Evolutionary conservation across 2,888 invertebrate genomes (phyloP).

Genomic region (Anagyrus pseudococci): DNA sequence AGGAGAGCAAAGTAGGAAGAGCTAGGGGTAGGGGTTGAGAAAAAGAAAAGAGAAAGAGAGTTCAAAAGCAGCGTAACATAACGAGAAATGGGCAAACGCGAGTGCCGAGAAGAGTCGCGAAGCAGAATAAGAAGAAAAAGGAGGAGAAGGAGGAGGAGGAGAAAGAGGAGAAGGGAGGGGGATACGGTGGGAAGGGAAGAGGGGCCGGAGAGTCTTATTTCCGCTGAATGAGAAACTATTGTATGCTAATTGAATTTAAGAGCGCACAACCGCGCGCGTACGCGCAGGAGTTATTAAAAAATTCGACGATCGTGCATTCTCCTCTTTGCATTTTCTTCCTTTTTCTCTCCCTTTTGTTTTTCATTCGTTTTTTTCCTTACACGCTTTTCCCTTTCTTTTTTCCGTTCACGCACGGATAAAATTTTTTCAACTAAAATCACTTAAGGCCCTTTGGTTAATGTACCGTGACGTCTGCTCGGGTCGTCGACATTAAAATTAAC

Average conservation of each 20-base stretch:
- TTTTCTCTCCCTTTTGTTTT: no score
- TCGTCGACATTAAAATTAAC: neutral
- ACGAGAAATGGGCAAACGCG: neutral
- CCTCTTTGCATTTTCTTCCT: neutral
- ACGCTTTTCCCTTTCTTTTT: neutral
- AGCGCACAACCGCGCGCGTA: neutral
- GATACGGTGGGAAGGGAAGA: neutral
- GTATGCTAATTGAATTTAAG: constrained; percentile 36
- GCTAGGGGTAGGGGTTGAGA: neutral
- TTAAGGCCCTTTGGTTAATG: neutral
- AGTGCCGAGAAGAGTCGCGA: constrained; percentile 2
- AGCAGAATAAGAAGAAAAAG: no score
- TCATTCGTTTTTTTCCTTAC: neutral
- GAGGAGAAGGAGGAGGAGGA: no score
- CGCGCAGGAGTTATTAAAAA: constrained; percentile 18
- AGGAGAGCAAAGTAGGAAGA: neutral
- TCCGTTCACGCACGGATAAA: neutral
- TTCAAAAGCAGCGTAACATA: neutral
- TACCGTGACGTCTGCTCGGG: neutral
- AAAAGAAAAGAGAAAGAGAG: neutral
- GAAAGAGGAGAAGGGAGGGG: neutral
- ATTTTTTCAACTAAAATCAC: neutral
- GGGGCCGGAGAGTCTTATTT: constrained; percentile 23
- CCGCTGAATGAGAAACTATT: constrained; percentile 32
- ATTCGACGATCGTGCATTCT: neutral